Conservation (phyloP, 2,113 vertebrate genomes). For the Monarcha castaneiventris region DNA sequence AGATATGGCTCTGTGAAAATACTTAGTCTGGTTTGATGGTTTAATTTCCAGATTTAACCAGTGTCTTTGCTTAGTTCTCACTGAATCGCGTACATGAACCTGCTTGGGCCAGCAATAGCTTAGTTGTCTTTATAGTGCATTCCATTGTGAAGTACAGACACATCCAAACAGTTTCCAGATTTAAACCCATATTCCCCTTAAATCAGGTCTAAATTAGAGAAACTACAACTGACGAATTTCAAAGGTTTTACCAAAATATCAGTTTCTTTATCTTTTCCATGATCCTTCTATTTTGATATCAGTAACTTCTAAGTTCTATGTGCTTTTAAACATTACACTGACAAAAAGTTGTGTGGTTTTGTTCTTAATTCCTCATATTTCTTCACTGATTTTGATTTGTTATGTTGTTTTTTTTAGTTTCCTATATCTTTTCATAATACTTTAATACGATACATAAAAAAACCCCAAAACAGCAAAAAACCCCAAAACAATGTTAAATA, state of each 20-base stretch:
- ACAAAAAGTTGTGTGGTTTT: not conserved
- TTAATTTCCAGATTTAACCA: not conserved
- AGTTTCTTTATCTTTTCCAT: not conserved
- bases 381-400: not conserved
- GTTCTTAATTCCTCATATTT: not conserved
- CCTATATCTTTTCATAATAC: not conserved
- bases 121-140: not conserved
- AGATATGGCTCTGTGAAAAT: not conserved
- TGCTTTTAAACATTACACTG: not conserved
- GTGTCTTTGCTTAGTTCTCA: not conserved
- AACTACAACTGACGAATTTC: not conserved
- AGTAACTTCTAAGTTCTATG: not conserved
- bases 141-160: not conserved
- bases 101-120: not conserved
- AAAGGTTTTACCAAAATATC: not conserved
- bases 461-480: accelerated
- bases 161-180: not conserved
- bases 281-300: not conserved
- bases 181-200: not conserved
- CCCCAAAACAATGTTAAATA: not conserved
- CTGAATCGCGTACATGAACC: not conserved
- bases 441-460: not conserved
- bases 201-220: not conserved
- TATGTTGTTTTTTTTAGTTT: not conserved
- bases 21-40: not conserved